Conservation (phyloP, 1,140 invertebrate species). For the Sitodiplosis mosellana region DNA sequence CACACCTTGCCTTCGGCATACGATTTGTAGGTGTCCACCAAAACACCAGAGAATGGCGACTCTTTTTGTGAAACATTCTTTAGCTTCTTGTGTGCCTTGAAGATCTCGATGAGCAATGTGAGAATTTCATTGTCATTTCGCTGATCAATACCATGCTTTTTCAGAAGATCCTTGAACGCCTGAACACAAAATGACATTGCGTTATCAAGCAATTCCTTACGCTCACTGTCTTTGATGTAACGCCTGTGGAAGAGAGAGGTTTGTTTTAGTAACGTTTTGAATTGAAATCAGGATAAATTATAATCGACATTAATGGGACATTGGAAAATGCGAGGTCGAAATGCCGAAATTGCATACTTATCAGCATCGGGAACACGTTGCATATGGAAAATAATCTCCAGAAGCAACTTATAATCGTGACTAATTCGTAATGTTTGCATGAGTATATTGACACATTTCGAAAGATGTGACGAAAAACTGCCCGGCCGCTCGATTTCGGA, state of each 20-base stretch:
- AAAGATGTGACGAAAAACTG: constrained; percentile 81
- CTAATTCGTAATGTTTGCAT: constrained; percentile 62
- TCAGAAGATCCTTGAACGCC: constrained; percentile 5
- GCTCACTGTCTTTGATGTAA: constrained; percentile 10
- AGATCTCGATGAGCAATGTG: constrained; percentile 10
- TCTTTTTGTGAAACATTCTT: constrained; percentile 12
- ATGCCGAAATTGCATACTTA: constrained; percentile 35
- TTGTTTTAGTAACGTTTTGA: no score
- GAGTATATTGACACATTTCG: constrained; percentile 57
- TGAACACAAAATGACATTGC: constrained; percentile 7
- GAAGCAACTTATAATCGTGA: constrained; percentile 61
- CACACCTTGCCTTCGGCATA: constrained; percentile 9
- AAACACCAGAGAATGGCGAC: constrained; percentile 5
- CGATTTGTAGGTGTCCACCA: constrained; percentile 10
- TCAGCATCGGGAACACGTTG: constrained; percentile 60
- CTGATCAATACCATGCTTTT: constrained; percentile 3
- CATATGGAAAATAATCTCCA: constrained; percentile 61
- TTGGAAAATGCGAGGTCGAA: not conserved
- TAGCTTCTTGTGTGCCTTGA: constrained; percentile 10
- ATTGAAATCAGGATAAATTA: not conserved
- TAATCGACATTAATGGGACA: not conserved
- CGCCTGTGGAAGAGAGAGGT: constrained; percentile 5
- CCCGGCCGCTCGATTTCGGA: constrained; percentile 81
- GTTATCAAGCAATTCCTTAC: constrained; percentile 8
- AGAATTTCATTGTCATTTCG: constrained; percentile 6